Percentiles rank a stretch among this genome's conserved stretches.
These are phyloP conservation scores for Cerastis leucographa DNA, from an alignment of 2,888 invertebrate genomes.

Conservation along the genomic window DNA sequence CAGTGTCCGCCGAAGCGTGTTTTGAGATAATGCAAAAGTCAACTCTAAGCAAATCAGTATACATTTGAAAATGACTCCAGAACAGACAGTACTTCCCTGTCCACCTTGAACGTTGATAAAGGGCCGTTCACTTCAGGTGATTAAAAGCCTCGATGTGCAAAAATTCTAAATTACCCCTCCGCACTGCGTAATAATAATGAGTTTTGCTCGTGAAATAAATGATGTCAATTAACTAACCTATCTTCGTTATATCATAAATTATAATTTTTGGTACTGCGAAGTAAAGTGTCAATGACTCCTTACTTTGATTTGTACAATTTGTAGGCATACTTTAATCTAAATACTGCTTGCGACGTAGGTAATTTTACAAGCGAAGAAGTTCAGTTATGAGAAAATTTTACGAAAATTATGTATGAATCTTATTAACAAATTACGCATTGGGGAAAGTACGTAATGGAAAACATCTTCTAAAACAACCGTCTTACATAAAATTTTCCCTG, in stretches of 20 bases:
- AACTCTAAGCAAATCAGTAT: conserved; percentile 66
- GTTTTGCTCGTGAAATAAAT: conserved; percentile 34
- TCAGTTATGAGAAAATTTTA: conserved; percentile 5
- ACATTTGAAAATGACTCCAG: conserved; percentile 71
- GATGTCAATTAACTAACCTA: conserved; percentile 44
- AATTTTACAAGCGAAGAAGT: conserved; percentile 16
- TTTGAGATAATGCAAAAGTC: conserved; percentile 55
- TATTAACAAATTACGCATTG: not conserved
- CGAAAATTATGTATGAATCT: not conserved
- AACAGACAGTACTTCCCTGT: conserved; percentile 75
- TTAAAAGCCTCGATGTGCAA: conserved; percentile 49
- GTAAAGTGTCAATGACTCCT: conserved; percentile 47
- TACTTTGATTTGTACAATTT: conserved; percentile 12
- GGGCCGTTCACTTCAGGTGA: conserved; percentile 79
- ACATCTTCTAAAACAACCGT: not conserved
- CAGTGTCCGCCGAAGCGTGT: conserved; percentile 33
- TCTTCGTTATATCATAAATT: conserved; percentile 41
- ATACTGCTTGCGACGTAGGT: conserved; percentile 17
- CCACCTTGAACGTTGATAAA: conserved; percentile 87
- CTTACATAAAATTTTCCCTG: not conserved
- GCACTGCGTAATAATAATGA: conserved; percentile 39
- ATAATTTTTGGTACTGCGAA: conserved; percentile 23
- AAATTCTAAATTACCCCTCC: conserved; percentile 51
- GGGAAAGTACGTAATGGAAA: not conserved
- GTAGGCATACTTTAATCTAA: conserved; percentile 18